These are phyloP conservation scores for Asobara japonica DNA, from an alignment of 1,140 invertebrate genomes.

Conservation along the genomic window DNA sequence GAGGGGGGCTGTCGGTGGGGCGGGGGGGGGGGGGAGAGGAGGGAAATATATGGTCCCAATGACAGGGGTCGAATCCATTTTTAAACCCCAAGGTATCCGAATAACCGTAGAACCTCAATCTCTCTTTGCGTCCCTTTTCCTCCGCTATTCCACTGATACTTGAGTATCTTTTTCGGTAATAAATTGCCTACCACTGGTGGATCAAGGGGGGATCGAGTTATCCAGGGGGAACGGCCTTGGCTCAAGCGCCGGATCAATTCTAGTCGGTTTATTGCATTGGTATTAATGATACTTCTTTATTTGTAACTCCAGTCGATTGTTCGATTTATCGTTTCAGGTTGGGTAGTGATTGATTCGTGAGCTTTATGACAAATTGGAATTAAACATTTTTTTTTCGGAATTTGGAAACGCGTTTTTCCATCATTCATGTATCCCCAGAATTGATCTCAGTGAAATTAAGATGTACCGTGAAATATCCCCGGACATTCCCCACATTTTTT, in stretches of 20 bases:
- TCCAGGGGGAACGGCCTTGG: background rate
- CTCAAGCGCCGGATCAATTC: background rate
- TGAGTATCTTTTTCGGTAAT: background rate
- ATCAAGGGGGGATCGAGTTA: slow-evolving; percentile 2
- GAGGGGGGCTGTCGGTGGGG: too few species aligned
- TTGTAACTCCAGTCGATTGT: too few species aligned
- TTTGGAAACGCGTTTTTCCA: too few species aligned
- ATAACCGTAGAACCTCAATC: background rate
- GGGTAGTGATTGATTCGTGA: too few species aligned
- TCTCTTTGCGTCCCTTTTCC: background rate
- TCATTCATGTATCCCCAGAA: too few species aligned
- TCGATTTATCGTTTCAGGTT: too few species aligned
- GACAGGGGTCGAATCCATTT: slow-evolving; percentile 15
- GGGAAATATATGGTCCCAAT: background rate
- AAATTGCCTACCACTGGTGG: background rate
- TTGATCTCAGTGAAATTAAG: background rate
- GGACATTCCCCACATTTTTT: background rate
- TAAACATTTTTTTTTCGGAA: too few species aligned
- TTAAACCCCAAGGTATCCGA: background rate
- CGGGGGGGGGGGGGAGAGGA: background rate
- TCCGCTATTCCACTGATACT: background rate
- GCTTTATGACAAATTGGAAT: too few species aligned
- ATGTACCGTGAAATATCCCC: background rate
- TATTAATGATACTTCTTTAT: background rate
- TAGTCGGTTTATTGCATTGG: background rate